Evolutionary conservation across 2,888 invertebrate genomes (phyloP), one percentile per base, ranked within the genome.

Genomic region (Netelia melanura): DNA sequence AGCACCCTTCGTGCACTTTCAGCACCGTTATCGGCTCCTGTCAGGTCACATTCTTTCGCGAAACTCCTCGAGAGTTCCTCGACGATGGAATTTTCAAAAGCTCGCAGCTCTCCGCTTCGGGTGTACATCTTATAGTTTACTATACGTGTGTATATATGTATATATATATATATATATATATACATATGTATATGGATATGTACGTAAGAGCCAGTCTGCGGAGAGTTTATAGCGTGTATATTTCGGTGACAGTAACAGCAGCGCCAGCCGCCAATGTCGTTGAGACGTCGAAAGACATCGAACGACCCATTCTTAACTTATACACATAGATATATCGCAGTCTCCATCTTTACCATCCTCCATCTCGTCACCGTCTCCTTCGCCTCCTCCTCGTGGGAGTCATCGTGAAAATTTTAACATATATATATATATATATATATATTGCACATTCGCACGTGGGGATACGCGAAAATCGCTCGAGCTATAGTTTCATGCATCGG

Each of bases 11-110:
- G 71, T 61, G 81, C 81, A 74, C 74, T 85, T 75, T 64, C 78
- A 58, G 56, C 64, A 54, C 56, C 58, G 81, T 78, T 81, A 75
- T 85, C 74, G 81, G 75, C 81, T 82, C 38, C 78, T 81, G 85
- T 82, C 85, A 71, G 81, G 78, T 85, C 75, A 85, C 81, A 85
- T 85, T 85, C 85, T 85, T 81, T 81, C 75, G 68, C 43, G 21
- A 67, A 85, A 85, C 78, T 76, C 80, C 71, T 77, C 67, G 76
- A 58, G 77, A 77, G 79, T 62, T 79, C 48, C 65, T 77, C 72
- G 30, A 71, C 67, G 72, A 75, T 74, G 81, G 70, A 71, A 79
- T 79, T 79, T 79, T 54, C 62, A 64, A 79, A 79, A 79, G 79
- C 79, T 71, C 79, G 43, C 21, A 38, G 67, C 58, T 61, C 58